These are phyloP conservation scores for Barbus barbus DNA, from an alignment of 2,113 vertebrate species.

Conservation along the genomic window DNA sequence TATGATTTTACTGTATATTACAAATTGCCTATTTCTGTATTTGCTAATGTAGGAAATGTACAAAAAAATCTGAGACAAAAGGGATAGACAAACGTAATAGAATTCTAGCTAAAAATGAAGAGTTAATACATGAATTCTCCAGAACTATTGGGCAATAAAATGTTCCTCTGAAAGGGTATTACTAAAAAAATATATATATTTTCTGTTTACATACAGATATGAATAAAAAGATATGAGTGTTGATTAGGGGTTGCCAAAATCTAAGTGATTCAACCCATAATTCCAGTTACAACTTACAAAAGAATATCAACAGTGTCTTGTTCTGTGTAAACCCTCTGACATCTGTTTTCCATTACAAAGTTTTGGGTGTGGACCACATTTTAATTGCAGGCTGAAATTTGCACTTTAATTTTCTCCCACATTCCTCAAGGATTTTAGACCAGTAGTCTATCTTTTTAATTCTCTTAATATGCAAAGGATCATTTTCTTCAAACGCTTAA, in stretches of 20 bases:
- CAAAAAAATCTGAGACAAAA: no score
- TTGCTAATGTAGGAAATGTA: no score
- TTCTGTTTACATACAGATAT: neutral
- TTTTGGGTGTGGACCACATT: neutral
- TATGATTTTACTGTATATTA: no score
- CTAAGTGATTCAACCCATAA: neutral
- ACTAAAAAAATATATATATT: no score
- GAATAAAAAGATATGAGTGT: no score
- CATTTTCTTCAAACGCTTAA: neutral
- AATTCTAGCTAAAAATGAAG: no score
- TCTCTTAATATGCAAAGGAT: neutral
- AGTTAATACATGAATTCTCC: no score
- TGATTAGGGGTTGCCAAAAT: neutral
- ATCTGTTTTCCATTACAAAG: neutral
- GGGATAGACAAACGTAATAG: no score
- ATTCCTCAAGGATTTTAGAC: neutral
- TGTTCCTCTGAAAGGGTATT: no score
- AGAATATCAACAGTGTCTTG: neutral
- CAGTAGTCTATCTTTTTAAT: neutral
- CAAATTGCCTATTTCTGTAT: no score
- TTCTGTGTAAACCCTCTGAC: neutral
- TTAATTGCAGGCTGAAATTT: neutral
- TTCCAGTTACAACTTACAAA: neutral
- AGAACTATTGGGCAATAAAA: no score
- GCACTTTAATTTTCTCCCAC: neutral